phyloP scores from a whole-genome alignment of 2,797 vertebrate species.

The Danio choprae region DNA sequence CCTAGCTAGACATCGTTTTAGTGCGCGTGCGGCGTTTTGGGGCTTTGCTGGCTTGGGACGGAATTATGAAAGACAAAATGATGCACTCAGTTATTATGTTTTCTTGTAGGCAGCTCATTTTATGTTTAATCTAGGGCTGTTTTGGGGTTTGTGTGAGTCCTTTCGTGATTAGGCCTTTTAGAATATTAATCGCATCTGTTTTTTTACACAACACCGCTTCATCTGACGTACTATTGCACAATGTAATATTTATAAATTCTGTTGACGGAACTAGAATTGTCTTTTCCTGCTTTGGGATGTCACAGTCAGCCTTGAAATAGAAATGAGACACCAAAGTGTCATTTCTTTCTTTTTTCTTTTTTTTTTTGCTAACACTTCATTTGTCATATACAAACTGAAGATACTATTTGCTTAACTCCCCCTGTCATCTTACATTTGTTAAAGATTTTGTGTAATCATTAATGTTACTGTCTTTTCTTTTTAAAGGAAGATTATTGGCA shows the following conservation, averaged over 20 bases:
- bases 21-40: not conserved
- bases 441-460: not conserved
- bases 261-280: slow-evolving; percentile 12
- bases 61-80: not conserved
- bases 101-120: not conserved
- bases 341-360: too few relatives aligned
- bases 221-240: not conserved
- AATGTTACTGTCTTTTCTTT: not conserved
- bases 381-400: not conserved
- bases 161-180: not conserved
- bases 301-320: not conserved
- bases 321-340: not conserved
- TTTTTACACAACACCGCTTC: not conserved
- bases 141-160: not conserved
- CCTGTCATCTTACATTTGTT: not conserved
- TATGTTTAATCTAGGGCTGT: not conserved
- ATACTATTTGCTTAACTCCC: not conserved
- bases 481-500: slow-evolving; percentile 9
- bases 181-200: not conserved
- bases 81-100: not conserved
- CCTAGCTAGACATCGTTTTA: slow-evolving; percentile 29
- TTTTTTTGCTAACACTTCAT: not conserved
- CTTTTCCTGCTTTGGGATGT: not conserved
- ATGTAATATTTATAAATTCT: slow-evolving; percentile 30
- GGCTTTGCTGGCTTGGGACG: not conserved